phyloP scores from a whole-genome alignment of 2,797 vertebrate genomes.

The Perodicticus potto region DNA sequence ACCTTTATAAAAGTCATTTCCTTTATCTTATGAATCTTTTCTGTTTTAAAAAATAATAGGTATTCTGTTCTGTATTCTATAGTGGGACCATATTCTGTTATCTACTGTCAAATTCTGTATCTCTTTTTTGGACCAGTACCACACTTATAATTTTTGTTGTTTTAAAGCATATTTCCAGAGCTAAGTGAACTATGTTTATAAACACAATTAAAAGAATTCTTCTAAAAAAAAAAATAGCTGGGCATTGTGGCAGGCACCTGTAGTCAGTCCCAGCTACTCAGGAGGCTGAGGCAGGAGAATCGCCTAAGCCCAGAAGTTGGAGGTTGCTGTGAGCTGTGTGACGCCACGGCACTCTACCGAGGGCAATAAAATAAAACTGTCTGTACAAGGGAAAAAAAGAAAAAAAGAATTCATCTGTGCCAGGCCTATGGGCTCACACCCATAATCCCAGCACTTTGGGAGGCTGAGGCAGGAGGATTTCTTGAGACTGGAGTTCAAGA shows the following conservation, averaged over 20 bases:
- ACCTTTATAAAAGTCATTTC: neutral
- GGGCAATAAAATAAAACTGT: no score
- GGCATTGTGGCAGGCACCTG: no score
- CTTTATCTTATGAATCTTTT: neutral
- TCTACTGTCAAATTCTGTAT: neutral
- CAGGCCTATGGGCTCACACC: neutral
- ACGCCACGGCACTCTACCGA: no score
- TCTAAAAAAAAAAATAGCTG: no score
- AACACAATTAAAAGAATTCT: neutral
- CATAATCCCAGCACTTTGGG: neutral
- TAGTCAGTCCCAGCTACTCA: no score
- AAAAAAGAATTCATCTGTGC: no score
- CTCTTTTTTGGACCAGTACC: neutral
- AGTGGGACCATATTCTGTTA: neutral
- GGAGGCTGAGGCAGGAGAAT: no score
- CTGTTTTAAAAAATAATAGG: neutral
- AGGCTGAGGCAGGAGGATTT: neutral
- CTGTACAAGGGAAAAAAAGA: no score
- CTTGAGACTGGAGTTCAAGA: neutral
- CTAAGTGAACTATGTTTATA: neutral
- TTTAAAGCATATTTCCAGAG: neutral
- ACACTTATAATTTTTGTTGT: conserved; percentile 22
- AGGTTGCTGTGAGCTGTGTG: no score
- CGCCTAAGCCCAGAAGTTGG: no score
- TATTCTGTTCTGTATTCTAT: neutral